Percentiles rank a stretch among this genome's conserved stretches.
These are phyloP conservation scores for Buceros bicornis DNA, from an alignment of 2,797 vertebrate genomes.

Conservation along the genomic window DNA sequence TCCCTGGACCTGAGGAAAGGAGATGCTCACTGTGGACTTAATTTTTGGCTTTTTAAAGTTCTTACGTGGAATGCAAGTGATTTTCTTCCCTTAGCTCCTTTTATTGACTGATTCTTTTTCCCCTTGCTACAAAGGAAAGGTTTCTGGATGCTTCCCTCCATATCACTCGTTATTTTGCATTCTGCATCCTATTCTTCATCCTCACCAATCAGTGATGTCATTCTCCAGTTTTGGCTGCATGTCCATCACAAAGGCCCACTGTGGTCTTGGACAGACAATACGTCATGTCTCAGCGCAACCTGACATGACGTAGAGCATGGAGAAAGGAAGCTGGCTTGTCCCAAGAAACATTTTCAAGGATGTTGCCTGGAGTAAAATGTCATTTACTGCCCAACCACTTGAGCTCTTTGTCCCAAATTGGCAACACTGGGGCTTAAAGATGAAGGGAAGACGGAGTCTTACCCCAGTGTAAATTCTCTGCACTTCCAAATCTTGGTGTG, in stretches of 20 bases:
- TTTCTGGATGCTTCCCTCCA: not conserved
- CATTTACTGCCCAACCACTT: not conserved
- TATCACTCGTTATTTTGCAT: not conserved
- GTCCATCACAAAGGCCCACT: not conserved
- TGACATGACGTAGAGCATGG: not conserved
- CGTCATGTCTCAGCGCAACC: not conserved
- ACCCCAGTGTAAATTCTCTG: not conserved
- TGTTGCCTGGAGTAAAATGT: not conserved
- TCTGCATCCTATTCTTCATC: not conserved
- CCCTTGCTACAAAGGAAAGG: not conserved
- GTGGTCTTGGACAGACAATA: not conserved
- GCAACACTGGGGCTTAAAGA: not conserved
- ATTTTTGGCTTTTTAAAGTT: not conserved
- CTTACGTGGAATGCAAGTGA: not conserved
- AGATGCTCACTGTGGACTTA: not conserved
- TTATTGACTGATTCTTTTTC: not conserved
- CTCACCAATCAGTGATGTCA: not conserved
- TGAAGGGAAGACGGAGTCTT: not conserved
- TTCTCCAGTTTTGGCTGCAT: not conserved
- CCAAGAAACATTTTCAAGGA: not conserved
- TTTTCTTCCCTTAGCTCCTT: not conserved
- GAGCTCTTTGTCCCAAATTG: not conserved
- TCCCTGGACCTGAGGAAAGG: not conserved
- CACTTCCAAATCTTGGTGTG: not conserved
- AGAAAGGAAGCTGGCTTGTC: not conserved